Percentiles rank a stretch among this genome's conserved stretches.
Conservation (phyloP, 2,113 vertebrate species). For the Prionailurus bengalensis region DNA sequence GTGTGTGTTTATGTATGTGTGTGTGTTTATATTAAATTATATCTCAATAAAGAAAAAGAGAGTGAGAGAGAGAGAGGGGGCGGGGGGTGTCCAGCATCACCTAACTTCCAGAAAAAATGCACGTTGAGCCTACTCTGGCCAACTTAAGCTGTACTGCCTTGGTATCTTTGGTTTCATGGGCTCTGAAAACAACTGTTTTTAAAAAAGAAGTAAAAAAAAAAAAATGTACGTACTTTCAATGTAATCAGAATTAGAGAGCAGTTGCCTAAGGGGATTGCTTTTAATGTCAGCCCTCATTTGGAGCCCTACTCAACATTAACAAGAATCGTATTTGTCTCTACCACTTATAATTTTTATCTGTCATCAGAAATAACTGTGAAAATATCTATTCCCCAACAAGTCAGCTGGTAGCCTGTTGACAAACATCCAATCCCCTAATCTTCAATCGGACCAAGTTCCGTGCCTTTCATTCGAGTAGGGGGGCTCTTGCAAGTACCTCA, state of each 20-base stretch:
- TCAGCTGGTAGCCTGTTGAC: neutral
- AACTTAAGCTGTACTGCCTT: neutral
- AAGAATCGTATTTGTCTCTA: neutral
- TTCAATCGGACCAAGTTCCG: neutral
- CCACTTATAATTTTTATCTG: conserved; percentile 24
- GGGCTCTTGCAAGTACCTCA: neutral
- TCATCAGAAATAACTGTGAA: conserved; percentile 14
- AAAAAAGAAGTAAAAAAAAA: neutral
- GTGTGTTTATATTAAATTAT: neutral
- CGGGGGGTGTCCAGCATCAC: neutral
- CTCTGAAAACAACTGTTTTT: neutral
- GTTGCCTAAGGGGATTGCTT: neutral
- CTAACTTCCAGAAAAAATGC: neutral
- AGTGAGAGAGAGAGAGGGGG: neutral
- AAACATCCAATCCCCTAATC: neutral
- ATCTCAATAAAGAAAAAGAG: neutral
- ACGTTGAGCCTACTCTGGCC: neutral
- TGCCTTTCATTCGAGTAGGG: neutral
- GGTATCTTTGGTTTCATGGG: neutral
- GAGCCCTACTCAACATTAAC: neutral
- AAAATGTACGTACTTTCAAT: neutral
- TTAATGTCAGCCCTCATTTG: neutral
- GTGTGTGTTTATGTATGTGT: neutral
- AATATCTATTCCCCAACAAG: neutral
- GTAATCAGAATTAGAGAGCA: neutral